A percentile compares a stretch with the other conserved stretches of the same genome.
These are phyloP conservation scores for Mesorhabditis spiculigera DNA, from an alignment of 2,888 invertebrate genomes.

Conservation along the genomic window DNA sequence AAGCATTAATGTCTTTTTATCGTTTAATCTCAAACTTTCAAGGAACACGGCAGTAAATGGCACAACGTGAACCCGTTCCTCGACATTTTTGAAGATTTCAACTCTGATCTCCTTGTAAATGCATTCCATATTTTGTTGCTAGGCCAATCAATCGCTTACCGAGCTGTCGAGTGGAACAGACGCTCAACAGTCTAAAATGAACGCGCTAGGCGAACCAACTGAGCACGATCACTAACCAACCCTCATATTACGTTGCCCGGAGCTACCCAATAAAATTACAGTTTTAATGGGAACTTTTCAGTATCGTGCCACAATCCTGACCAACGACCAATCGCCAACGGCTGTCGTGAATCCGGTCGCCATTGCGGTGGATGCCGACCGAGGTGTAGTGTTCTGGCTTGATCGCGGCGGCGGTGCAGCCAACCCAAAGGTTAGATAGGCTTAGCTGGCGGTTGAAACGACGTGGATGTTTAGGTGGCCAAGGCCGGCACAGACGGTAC, in stretches of 20 bases:
- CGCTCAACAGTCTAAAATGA: too few species aligned
- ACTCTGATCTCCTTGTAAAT: background rate
- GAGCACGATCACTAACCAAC: too few species aligned
- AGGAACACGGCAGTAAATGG: background rate
- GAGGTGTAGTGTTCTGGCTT: conserved; percentile 90
- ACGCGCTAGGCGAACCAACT: too few species aligned
- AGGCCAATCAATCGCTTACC: too few species aligned
- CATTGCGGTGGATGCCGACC: conserved; percentile 84
- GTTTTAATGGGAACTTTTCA: conserved; percentile 52
- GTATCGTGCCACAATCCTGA: conserved; percentile 79
- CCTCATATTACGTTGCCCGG: too few species aligned
- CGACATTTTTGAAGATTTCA: conserved; percentile 4
- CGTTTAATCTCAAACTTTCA: background rate
- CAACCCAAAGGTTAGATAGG: conserved; percentile 25
- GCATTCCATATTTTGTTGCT: too few species aligned
- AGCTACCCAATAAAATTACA: background rate
- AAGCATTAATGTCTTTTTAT: too few species aligned
- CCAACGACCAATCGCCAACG: conserved; percentile 79
- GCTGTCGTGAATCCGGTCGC: conserved; percentile 79
- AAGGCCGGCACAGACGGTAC: conserved; percentile 87
- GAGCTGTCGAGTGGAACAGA: too few species aligned
- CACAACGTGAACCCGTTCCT: background rate
- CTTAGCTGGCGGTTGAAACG: conserved; percentile 64
- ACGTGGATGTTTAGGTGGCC: conserved; percentile 65
- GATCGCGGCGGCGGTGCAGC: conserved; percentile 77